These are phyloP conservation scores for Ptiloglossa arizonensis DNA, from an alignment of 1,140 invertebrate species.

Conservation along the genomic window DNA sequence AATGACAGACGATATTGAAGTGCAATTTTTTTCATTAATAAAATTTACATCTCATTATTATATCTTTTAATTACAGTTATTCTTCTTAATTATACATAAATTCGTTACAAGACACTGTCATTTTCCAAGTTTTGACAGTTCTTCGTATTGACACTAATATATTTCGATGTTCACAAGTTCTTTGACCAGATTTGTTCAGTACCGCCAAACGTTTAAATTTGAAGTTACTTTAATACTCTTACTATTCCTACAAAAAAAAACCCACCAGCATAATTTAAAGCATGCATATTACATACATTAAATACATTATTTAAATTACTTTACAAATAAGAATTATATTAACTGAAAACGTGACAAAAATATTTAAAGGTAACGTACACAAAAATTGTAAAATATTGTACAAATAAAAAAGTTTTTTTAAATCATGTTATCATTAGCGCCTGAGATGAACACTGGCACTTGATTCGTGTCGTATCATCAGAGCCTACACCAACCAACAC, in stretches of 20 bases:
- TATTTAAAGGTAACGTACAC: too few species aligned
- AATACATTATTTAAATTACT: too few species aligned
- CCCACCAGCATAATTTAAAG: background rate
- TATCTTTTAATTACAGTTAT: constrained; percentile 2
- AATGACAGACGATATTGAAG: background rate
- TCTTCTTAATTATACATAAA: constrained; percentile 5
- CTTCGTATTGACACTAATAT: constrained; percentile 32
- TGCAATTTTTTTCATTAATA: background rate
- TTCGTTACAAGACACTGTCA: constrained; percentile 12
- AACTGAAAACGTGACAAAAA: too few species aligned
- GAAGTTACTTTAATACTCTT: constrained; percentile 4
- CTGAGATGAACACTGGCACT: too few species aligned
- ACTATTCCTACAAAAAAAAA: background rate
- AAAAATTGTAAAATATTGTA: too few species aligned
- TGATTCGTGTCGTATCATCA: too few species aligned
- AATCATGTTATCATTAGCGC: too few species aligned
- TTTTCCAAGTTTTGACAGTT: constrained; percentile 53
- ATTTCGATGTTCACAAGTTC: constrained; percentile 1
- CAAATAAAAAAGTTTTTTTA: too few species aligned
- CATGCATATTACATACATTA: too few species aligned
- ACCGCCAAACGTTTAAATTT: constrained; percentile 1
- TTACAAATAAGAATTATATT: too few species aligned
- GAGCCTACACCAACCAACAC: too few species aligned
- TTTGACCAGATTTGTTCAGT: constrained; percentile 10
- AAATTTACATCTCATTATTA: background rate